These are phyloP conservation scores for Thalassarche chlororhynchos DNA, from an alignment of 2,113 vertebrate genomes.

Conservation along the genomic window DNA sequence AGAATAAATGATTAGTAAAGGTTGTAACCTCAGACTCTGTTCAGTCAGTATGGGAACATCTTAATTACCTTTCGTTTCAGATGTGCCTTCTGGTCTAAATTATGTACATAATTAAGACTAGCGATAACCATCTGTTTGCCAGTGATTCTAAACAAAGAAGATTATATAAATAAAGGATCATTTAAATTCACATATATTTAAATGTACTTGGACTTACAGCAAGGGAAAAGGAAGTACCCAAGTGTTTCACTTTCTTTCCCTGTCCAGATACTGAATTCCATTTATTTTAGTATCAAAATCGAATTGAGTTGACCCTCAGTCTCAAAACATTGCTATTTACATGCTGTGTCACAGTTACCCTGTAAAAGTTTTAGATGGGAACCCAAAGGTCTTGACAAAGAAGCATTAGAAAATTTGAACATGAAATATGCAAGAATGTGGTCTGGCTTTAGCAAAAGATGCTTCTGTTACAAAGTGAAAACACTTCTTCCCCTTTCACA, in stretches of 20 bases:
- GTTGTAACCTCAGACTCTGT: background rate
- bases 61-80: constrained; percentile 11
- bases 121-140: constrained; percentile 28
- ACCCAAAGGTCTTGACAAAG: background rate
- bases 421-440: background rate
- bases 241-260: background rate
- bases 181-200: background rate
- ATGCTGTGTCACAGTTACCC: background rate
- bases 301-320: background rate
- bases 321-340: background rate
- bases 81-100: constrained; percentile 33
- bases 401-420: background rate
- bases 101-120: constrained; percentile 6
- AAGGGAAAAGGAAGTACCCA: background rate
- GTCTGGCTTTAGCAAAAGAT: background rate
- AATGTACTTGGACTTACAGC: background rate
- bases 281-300: background rate
- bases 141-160: background rate
- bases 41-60: background rate
- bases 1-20: background rate
- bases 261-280: background rate
- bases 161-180: background rate
- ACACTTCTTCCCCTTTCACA: background rate
- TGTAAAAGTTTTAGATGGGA: background rate
- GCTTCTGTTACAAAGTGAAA: background rate